Evolutionary conservation across 2,113 vertebrate genomes (phyloP), one percentile per base, ranked within the genome.

Genomic region (Papio anubis): DNA sequence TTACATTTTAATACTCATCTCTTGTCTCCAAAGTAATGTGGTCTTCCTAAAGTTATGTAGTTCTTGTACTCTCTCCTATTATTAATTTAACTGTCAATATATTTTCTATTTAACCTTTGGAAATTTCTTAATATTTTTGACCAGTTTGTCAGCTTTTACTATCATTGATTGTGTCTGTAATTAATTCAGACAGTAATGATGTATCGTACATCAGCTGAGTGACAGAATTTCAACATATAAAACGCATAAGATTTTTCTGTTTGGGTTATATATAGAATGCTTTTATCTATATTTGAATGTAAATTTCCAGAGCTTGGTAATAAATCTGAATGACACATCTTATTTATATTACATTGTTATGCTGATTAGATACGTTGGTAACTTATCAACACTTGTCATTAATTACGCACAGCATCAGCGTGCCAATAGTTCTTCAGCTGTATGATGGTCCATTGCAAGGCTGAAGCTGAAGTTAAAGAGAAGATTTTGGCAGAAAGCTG

Each of bases 241-340:
- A 66, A 52, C 16, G 84, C 4, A 17, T 32, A 78, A 72, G 59
- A 95, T 40, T 82, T 73, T 96, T 92, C 70, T 93, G 43, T 76
- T 95, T 50, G 27, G 23, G 12, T 81, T 85, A 35, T 2, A 66
- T 70, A 10, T 73, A 91, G 89, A 88, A 96, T 96, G 86, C 75
- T 98, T 96, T 96, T 94, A 86, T 94, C 25, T 89, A 78, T 85
- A 96, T 90, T 94, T 88, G 55, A 95, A 90, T 96, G 43, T 90
- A 96, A 95, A 93, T 80, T 93, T 90, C 96, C 45, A 89, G 25
- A 94, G 38, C 90, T 75, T 79, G 57, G 78, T 82, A 89, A 88
- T 97, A 96, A 97, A 88, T 96, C 86, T 79, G 79, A 92, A 93
- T 89, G 96, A 79, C 76, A 96, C 18, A 20, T 88, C 55, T 84